phyloP scores from a whole-genome alignment of 2,797 vertebrate species.

The Pteronotus mesoamericanus region DNA sequence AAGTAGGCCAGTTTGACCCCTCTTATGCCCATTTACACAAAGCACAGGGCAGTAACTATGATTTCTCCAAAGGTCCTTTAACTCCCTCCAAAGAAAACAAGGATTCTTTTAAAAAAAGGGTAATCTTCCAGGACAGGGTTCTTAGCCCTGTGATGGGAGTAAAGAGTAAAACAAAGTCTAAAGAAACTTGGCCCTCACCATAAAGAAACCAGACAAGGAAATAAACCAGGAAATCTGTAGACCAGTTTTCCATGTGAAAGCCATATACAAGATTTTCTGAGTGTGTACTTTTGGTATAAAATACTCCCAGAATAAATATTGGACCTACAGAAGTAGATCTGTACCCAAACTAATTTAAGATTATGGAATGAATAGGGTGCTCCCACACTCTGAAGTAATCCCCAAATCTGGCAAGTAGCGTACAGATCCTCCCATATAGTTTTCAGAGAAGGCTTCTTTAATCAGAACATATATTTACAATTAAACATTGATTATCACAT shows the following conservation, averaged over 20 bases:
- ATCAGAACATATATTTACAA: neutral
- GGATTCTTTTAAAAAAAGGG: neutral
- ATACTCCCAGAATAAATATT: neutral
- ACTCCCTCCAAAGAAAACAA: neutral
- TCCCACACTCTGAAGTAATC: neutral
- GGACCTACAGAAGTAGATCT: neutral
- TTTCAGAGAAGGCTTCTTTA: neutral
- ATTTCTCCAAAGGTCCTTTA: neutral
- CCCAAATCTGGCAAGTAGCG: neutral
- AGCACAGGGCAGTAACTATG: neutral
- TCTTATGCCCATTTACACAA: neutral
- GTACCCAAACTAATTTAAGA: neutral
- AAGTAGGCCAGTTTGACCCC: neutral
- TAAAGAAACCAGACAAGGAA: neutral
- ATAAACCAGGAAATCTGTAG: neutral
- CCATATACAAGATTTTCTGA: neutral
- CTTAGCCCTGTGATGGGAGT: neutral
- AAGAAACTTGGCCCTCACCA: neutral
- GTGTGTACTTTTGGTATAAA: neutral
- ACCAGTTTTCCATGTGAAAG: neutral
- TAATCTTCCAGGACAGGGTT: neutral
- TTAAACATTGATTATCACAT: neutral
- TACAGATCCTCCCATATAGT: neutral
- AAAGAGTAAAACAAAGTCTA: neutral
- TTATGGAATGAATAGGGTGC: neutral